These are phyloP conservation scores for Motacilla tschutschensis DNA, from an alignment of 2,113 vertebrate species.

Conservation along the genomic window DNA sequence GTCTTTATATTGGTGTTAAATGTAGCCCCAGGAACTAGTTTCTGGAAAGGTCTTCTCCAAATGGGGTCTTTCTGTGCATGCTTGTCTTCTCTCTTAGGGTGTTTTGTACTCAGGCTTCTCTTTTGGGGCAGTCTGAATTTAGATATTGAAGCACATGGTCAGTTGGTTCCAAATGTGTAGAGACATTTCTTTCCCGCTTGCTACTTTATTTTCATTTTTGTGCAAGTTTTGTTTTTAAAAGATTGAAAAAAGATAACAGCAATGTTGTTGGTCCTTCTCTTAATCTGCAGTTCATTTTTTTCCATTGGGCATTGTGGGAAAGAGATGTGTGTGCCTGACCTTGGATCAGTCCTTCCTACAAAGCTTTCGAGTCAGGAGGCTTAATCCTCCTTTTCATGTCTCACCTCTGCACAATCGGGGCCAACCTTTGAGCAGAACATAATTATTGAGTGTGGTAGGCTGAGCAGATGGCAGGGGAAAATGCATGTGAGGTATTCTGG, in stretches of 20 bases:
- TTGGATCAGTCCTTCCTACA: constrained; percentile 48
- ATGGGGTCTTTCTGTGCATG: background rate
- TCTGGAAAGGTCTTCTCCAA: background rate
- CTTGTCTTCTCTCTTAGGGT: background rate
- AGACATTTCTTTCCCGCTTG: background rate
- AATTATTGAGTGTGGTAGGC: constrained; percentile 17
- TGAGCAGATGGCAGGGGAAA: constrained; percentile 45
- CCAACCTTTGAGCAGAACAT: constrained; percentile 23
- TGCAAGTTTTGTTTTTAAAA: constrained; percentile 2
- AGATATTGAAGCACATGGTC: background rate
- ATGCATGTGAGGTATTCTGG: background rate
- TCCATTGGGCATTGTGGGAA: constrained; percentile 16
- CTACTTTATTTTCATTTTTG: background rate
- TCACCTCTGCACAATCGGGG: constrained; percentile 51
- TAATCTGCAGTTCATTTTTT: background rate
- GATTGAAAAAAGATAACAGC: background rate
- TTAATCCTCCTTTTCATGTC: constrained; percentile 60
- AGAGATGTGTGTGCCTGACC: constrained; percentile 32
- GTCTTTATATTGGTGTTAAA: background rate
- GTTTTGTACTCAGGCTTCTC: background rate
- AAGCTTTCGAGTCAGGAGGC: constrained; percentile 21
- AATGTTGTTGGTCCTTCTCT: background rate
- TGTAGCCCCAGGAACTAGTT: background rate
- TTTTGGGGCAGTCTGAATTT: background rate
- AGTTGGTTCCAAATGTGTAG: background rate